Evolutionary conservation across 2,113 vertebrate genomes (phyloP).

Genomic region (Pteropus alecto): DNA sequence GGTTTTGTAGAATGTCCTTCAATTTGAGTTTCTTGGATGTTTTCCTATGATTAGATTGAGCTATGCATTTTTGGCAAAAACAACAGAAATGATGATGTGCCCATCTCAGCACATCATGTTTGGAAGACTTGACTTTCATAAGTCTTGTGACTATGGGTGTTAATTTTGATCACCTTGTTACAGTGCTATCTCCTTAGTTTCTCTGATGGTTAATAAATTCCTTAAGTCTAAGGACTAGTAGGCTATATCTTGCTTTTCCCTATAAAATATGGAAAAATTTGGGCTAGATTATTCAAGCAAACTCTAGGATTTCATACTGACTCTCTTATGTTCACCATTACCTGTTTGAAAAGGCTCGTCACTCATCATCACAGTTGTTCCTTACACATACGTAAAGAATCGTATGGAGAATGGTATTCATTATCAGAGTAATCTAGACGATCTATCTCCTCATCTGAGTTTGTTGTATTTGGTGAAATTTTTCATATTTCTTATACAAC

Average conservation of each 20-base stretch:
- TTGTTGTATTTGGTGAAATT: background rate
- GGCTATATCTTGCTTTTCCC: background rate
- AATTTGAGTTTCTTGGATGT: background rate
- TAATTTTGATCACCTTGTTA: background rate
- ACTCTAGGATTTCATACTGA: background rate
- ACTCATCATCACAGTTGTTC: background rate
- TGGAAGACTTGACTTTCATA: background rate
- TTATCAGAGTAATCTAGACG: background rate
- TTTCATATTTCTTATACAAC: background rate
- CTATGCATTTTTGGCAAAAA: background rate
- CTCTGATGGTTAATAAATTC: background rate
- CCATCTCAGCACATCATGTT: background rate
- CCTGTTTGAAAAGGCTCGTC: background rate
- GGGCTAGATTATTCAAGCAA: background rate
- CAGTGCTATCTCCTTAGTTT: background rate
- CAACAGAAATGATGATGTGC: background rate
- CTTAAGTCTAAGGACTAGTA: background rate
- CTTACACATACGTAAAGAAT: background rate
- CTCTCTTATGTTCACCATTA: background rate
- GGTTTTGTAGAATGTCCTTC: background rate
- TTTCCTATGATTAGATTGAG: background rate
- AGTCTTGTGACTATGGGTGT: background rate
- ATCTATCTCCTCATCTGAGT: background rate
- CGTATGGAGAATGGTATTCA: background rate
- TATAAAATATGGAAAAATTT: background rate